These are phyloP conservation scores for Ceyx melanurus DNA, from an alignment of 2,113 vertebrate species.

Conservation along the genomic window DNA sequence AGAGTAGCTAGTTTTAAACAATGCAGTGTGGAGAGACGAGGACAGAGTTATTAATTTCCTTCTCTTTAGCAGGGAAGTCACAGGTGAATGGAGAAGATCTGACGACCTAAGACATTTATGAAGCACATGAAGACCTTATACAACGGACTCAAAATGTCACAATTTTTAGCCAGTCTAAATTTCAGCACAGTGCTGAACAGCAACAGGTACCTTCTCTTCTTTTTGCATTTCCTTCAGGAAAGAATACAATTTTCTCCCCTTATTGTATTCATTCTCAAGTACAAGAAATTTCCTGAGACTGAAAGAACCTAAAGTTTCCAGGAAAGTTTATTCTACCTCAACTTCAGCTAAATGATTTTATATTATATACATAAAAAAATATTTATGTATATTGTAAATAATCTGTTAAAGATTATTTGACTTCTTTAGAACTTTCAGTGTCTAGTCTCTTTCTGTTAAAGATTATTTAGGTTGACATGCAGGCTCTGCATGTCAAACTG, in stretches of 20 bases:
- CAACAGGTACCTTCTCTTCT: background rate
- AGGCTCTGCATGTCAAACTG: background rate
- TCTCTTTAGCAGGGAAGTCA: background rate
- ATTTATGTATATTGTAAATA: background rate
- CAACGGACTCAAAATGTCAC: background rate
- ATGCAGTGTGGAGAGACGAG: background rate
- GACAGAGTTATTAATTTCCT: background rate
- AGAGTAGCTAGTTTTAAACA: background rate
- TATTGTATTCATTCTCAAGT: background rate
- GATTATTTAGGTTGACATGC: background rate
- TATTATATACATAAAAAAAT: background rate
- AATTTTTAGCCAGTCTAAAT: background rate
- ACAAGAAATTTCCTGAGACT: background rate
- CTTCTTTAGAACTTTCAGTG: background rate
- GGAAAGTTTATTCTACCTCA: background rate
- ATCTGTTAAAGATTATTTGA: background rate
- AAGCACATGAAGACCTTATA: background rate
- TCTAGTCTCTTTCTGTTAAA: background rate
- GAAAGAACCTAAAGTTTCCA: background rate
- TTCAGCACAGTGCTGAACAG: background rate
- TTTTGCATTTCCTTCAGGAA: background rate
- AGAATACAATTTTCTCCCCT: background rate
- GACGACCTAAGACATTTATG: background rate
- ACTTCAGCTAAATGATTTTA: background rate
- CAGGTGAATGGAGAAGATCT: background rate